These are phyloP conservation scores for Papilio polytes DNA, from an alignment of 1,140 invertebrate species.

Conservation along the genomic window DNA sequence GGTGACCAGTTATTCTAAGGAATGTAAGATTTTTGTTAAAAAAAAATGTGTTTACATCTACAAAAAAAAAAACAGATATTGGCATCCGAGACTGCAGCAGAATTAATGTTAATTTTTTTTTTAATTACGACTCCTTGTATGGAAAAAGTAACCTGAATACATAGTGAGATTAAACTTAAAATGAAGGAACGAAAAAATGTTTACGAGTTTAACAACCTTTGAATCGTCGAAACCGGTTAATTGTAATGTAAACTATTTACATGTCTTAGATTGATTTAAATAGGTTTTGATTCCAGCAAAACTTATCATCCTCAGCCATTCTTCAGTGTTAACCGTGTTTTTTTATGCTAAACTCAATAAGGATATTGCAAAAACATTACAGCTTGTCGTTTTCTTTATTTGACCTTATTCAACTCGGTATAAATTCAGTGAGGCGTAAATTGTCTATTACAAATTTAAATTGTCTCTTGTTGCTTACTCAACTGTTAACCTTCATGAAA, in stretches of 20 bases:
- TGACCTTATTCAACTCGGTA: constrained; percentile 7
- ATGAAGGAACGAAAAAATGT: background rate
- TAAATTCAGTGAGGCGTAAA: constrained; percentile 49
- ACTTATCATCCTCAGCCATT: background rate
- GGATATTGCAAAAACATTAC: background rate
- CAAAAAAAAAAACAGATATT: too few species aligned
- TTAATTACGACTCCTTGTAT: background rate
- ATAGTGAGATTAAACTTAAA: background rate
- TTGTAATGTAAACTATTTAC: background rate
- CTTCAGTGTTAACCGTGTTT: background rate
- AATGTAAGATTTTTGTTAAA: too few species aligned
- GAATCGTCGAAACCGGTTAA: background rate
- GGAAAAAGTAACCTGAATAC: background rate
- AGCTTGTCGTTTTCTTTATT: constrained; percentile 4
- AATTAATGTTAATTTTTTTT: background rate
- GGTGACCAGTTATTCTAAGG: too few species aligned
- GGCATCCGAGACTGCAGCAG: background rate
- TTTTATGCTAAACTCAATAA: background rate
- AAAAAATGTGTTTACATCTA: too few species aligned
- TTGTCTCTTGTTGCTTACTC: constrained; percentile 28
- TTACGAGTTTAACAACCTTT: constrained; percentile 9
- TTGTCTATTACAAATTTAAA: constrained; percentile 59
- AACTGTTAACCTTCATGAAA: constrained; percentile 15
- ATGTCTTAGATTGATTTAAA: background rate
- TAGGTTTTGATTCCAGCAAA: background rate